Percentiles rank a stretch among this genome's conserved stretches.
Evolutionary conservation across 2,113 vertebrate species (phyloP).

Genomic region (Galbula dea): DNA sequence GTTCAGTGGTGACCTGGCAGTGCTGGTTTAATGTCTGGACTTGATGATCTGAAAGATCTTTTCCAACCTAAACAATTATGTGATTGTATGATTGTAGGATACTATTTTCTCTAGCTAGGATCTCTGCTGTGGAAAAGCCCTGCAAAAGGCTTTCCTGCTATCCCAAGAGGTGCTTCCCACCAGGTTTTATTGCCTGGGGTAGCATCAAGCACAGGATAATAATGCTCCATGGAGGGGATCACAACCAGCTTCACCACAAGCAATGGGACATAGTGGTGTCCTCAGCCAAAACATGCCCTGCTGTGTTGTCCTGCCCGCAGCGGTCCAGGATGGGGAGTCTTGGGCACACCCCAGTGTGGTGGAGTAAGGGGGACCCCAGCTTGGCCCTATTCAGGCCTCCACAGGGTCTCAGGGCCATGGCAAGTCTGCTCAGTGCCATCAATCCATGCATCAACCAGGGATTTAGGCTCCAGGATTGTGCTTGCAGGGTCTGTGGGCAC

Average conservation of each 20-base stretch:
- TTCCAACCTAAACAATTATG: neutral
- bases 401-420: accelerated
- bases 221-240: neutral
- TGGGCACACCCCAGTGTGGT: neutral
- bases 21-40: neutral
- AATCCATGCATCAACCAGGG: accelerated
- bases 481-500: neutral
- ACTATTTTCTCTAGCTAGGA: neutral
- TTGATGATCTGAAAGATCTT: neutral
- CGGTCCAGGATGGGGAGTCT: neutral
- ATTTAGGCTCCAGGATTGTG: accelerated
- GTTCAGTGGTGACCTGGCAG: neutral
- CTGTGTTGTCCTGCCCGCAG: accelerated
- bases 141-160: neutral
- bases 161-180: neutral
- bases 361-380: neutral
- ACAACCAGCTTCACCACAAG: neutral
- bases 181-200: neutral
- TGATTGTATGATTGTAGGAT: neutral
- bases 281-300: accelerated
- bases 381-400: neutral
- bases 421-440: neutral
- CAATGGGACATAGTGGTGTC: accelerated
- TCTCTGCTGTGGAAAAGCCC: neutral
- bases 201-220: neutral